phyloP scores from a whole-genome alignment of 2,113 vertebrate species.

The Tachysurus vachellii region DNA sequence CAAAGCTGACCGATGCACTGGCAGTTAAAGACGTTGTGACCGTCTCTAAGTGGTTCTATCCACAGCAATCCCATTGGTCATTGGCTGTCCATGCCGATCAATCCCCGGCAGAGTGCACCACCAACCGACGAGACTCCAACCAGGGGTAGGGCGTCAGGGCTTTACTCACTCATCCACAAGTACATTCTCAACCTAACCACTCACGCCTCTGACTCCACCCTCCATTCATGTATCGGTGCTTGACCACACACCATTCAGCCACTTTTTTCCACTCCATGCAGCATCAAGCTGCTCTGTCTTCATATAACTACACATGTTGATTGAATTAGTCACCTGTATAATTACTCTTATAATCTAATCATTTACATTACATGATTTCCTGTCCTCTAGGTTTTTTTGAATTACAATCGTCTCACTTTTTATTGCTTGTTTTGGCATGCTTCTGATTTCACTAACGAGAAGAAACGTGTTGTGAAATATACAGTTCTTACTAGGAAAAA shows the following conservation, averaged over 20 bases:
- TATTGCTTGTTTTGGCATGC: slow-evolving; percentile 50
- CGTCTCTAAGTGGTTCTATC: too few relatives aligned
- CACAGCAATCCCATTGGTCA: too few relatives aligned
- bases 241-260: too few relatives aligned
- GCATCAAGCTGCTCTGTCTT: slow-evolving; percentile 73
- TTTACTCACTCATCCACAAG: background rate
- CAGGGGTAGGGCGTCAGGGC: too few relatives aligned
- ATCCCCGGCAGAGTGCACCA: too few relatives aligned
- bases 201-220: background rate
- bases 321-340: slow-evolving; percentile 71
- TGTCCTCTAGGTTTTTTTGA: slow-evolving; percentile 68
- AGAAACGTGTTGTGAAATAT: background rate
- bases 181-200: background rate
- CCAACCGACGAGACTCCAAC: too few relatives aligned
- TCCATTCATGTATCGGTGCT: background rate
- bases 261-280: slow-evolving; percentile 61
- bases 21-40: too few relatives aligned
- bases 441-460: background rate
- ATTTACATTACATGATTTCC: slow-evolving; percentile 64
- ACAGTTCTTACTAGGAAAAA: background rate
- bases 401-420: slow-evolving; percentile 73
- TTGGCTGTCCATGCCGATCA: too few relatives aligned
- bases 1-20: too few relatives aligned
- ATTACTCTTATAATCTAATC: slow-evolving; percentile 55
- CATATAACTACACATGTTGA: slow-evolving; percentile 71